phyloP scores from a whole-genome alignment of 1,140 invertebrate species.

The Heterodera carotae region DNA sequence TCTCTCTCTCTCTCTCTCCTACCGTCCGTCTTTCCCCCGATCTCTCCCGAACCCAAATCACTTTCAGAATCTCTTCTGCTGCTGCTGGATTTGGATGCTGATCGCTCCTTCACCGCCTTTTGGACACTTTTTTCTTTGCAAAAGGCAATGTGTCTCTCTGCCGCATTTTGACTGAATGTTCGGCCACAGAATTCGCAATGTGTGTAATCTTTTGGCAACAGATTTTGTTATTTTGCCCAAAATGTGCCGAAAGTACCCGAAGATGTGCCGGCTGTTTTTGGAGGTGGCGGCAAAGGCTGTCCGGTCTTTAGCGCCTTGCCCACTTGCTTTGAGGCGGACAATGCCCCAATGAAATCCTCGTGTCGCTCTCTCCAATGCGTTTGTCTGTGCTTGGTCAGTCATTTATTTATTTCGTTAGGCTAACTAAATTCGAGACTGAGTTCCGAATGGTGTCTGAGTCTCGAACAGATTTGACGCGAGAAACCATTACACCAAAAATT shows the following conservation, averaged over 20 bases:
- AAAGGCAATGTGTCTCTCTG: conserved; percentile 88
- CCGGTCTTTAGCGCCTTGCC: conserved; percentile 76
- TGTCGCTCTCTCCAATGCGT: conserved; percentile 86
- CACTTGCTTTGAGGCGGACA: conserved; percentile 83
- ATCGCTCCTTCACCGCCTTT: conserved; percentile 19
- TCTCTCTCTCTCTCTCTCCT: too few species aligned
- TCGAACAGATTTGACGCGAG: conserved; percentile 25
- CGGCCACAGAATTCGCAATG: conserved; percentile 85
- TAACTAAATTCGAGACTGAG: neutral
- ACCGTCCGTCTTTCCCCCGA: too few species aligned
- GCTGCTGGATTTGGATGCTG: neutral
- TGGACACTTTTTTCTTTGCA: conserved; percentile 71
- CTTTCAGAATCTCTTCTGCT: neutral
- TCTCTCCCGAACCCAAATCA: too few species aligned
- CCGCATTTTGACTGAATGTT: conserved; percentile 81
- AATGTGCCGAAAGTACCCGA: conserved; percentile 32
- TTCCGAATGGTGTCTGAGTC: too few species aligned
- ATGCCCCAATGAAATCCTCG: conserved; percentile 85
- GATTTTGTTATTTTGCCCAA: neutral
- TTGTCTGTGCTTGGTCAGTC: conserved; percentile 72
- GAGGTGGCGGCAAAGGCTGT: conserved; percentile 46
- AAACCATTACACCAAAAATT: conserved; percentile 35
- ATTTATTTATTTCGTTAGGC: neutral
- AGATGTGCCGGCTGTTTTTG: conserved; percentile 32
- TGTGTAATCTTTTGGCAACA: conserved; percentile 78